A percentile compares a stretch with the other conserved stretches of the same genome.
These are phyloP conservation scores for Nasonia longicornis DNA, from an alignment of 1,140 invertebrate genomes.

Conservation along the genomic window DNA sequence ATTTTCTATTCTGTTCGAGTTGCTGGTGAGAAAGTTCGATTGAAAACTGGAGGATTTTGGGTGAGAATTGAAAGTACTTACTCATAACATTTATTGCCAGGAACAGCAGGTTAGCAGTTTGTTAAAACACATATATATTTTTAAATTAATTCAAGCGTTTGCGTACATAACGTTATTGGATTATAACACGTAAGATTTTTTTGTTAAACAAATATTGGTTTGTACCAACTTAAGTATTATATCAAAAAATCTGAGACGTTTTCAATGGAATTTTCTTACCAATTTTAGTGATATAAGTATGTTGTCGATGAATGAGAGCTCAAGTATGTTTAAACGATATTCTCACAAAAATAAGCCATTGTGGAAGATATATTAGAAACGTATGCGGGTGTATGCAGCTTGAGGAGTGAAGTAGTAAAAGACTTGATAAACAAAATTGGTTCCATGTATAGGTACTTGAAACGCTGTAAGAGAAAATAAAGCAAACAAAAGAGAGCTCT, in stretches of 20 bases:
- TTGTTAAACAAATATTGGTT: background rate
- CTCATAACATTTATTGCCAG: background rate
- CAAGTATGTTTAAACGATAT: conserved; percentile 50
- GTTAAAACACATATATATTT: background rate
- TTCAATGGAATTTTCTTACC: conserved; percentile 35
- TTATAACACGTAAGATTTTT: background rate
- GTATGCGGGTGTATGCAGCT: conserved; percentile 48
- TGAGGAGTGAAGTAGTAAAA: conserved; percentile 32
- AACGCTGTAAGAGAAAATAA: conserved; percentile 36
- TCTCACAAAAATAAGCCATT: conserved; percentile 69
- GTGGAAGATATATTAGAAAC: conserved; percentile 42
- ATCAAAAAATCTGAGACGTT: background rate
- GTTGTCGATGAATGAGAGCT: conserved; percentile 36
- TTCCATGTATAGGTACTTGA: background rate
- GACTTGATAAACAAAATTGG: conserved; percentile 15
- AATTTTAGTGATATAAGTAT: background rate
- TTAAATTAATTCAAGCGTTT: background rate
- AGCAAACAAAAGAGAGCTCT: conserved; percentile 33
- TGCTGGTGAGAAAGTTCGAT: conserved; percentile 16
- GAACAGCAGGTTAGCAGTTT: conserved; percentile 3
- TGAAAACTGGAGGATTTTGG: conserved; percentile 22
- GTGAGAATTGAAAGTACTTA: background rate
- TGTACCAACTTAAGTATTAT: background rate
- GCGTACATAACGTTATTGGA: background rate
- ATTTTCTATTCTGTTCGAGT: background rate